Conservation (phyloP, 1,140 invertebrate species). For the Diorhabda carinulata region DNA sequence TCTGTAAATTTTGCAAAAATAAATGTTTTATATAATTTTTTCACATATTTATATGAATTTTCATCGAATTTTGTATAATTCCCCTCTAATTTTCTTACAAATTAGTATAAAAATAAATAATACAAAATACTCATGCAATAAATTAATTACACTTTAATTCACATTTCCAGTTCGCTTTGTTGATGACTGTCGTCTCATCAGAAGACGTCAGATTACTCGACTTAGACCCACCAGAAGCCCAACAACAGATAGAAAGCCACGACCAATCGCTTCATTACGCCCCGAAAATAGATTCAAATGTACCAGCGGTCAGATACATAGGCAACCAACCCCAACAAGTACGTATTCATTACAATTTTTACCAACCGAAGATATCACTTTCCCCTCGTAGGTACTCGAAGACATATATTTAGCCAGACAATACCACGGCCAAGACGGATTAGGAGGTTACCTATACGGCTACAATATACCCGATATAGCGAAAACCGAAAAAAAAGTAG, state of each 20-base stretch:
- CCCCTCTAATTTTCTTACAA: too few species aligned
- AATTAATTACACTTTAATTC: too few species aligned
- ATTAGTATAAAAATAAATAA: too few species aligned
- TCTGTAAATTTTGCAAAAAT: too few species aligned
- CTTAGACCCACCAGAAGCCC: slow-evolving; percentile 59
- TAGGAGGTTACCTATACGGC: slow-evolving; percentile 61
- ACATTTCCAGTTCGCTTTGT: too few species aligned
- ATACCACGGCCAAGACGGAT: slow-evolving; percentile 58
- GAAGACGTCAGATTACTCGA: slow-evolving; percentile 48
- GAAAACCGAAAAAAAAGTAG: slow-evolving; percentile 54
- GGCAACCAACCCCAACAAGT: slow-evolving; percentile 61
- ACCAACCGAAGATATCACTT: too few species aligned
- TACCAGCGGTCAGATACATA: slow-evolving; percentile 50
- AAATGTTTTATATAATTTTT: too few species aligned
- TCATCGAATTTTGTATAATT: too few species aligned
- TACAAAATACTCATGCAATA: too few species aligned
- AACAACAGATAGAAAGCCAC: slow-evolving; percentile 54
- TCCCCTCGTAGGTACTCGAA: slow-evolving; percentile 47
- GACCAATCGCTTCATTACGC: slow-evolving; percentile 50
- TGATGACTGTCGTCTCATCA: too few species aligned
- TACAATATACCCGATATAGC: slow-evolving; percentile 62
- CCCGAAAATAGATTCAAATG: slow-evolving; percentile 51
- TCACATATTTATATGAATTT: too few species aligned
- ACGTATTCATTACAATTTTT: not conserved
- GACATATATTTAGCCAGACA: slow-evolving; percentile 62